Conservation (phyloP, 1,140 invertebrate species). For the Magallana ariakensis region DNA sequence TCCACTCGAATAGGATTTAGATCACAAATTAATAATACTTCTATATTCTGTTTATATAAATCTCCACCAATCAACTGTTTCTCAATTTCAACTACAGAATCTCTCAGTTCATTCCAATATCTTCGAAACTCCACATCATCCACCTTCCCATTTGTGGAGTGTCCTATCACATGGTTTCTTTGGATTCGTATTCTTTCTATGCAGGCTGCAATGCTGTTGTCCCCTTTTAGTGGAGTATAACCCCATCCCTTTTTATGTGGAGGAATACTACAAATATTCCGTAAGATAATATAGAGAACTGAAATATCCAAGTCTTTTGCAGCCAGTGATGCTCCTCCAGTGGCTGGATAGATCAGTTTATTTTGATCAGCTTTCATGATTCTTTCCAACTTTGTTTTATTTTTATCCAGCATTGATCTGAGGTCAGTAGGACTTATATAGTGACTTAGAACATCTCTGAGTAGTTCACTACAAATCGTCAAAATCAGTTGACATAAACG, state of each 20-base stretch:
- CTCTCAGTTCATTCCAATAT: neutral
- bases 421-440: neutral
- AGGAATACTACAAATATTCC: constrained; percentile 22
- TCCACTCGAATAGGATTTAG: neutral
- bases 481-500: neutral
- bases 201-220: neutral
- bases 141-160: neutral
- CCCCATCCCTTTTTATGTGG: constrained; percentile 6
- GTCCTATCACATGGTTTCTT: neutral
- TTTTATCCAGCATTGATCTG: neutral
- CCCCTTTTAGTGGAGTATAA: neutral
- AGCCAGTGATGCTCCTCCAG: neutral
- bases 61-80: neutral
- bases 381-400: neutral
- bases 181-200: constrained; percentile 15
- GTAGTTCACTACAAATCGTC: neutral
- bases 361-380: neutral
- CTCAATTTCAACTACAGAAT: neutral
- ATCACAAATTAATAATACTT: neutral
- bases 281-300: neutral
- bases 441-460: neutral
- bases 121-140: neutral
- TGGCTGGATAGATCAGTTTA: neutral
- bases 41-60: neutral
- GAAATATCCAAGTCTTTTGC: constrained; percentile 19